A percentile compares a stretch with the other conserved stretches of the same genome.
phyloP scores from a whole-genome alignment of 1,140 invertebrate species.

The Trachelipus rathkii region DNA sequence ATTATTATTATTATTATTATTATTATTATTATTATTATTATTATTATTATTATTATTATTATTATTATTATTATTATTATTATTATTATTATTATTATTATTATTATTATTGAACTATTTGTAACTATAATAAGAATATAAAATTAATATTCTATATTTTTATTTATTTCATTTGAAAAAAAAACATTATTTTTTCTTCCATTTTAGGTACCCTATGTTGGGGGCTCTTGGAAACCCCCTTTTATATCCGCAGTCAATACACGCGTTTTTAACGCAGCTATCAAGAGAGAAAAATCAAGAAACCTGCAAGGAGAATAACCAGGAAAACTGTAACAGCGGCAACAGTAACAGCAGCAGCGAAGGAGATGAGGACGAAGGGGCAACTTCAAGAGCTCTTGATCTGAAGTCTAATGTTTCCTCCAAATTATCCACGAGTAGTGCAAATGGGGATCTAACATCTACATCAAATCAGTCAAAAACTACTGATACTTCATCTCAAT shows the following conservation, averaged over 20 bases:
- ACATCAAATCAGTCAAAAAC: neutral
- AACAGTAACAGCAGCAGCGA: neutral
- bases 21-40: no score
- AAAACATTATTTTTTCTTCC: no score
- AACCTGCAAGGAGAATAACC: neutral
- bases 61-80: no score
- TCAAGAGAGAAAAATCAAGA: neutral
- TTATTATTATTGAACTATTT: no score
- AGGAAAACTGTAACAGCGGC: neutral
- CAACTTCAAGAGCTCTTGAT: neutral
- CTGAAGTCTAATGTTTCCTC: neutral
- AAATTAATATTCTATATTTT: no score
- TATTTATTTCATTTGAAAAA: no score
- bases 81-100: no score
- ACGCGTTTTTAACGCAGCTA: constrained; percentile 3
- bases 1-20: no score
- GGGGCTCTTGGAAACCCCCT: constrained; percentile 12
- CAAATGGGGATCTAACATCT: neutral
- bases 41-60: no score
- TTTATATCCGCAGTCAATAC: constrained; percentile 20
- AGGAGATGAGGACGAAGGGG: neutral
- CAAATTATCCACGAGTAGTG: neutral
- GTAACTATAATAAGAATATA: no score
- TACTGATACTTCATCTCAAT: neutral
- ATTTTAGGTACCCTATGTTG: constrained; percentile 18